Evolutionary conservation across 2,797 vertebrate species (phyloP), one percentile per base, ranked within the genome.

Genomic region (Enteromius afrohamiltoni): DNA sequence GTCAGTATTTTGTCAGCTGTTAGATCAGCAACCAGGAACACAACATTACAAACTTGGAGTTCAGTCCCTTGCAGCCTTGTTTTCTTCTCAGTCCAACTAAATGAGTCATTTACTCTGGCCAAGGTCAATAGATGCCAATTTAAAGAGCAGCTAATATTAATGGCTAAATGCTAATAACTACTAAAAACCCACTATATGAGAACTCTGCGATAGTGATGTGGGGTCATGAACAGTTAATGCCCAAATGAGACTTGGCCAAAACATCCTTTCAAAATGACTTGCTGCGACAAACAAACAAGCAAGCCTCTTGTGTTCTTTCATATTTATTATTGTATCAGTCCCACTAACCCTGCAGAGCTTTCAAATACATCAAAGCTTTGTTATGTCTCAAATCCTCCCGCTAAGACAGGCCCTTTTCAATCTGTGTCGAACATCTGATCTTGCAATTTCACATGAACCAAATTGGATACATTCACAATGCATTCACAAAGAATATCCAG

Each of bases 381-480:
- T 83, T 74, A 84, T 53, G 37, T 83, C 67, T 84, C 45, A 49
- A 80, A 80, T 84, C 65, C 75, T 58, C 29, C 40, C 76, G 34
- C 64, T 62, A 62, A 79, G 85, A 71, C 69, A 2, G 10, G 3
- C 78, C 88, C 89, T 91, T 87, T 83, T 86, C 83, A 83, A 87
- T 92, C 89, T 89, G 87, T 90, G 92, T 86, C 79, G 85, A 90
- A 89, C 87, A 88, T 90, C 92, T 93, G 90, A 85, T 86, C 92
- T 92, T 92, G 91, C 88, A 94, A 93, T 94, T 91, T 87, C 88
- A 91, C 85, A 77, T 82, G 62, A 83, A 40, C 47, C 83, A 88
- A 87, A 88, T 86, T 86, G 85, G 67, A 93, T 92, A 91, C 88
- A 90, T 92, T 93, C 90, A 89, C 89, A 92, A 93, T 91, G 92